Evolutionary conservation across 2,113 vertebrate genomes (phyloP).

Genomic region (Heloderma charlesbogerti): DNA sequence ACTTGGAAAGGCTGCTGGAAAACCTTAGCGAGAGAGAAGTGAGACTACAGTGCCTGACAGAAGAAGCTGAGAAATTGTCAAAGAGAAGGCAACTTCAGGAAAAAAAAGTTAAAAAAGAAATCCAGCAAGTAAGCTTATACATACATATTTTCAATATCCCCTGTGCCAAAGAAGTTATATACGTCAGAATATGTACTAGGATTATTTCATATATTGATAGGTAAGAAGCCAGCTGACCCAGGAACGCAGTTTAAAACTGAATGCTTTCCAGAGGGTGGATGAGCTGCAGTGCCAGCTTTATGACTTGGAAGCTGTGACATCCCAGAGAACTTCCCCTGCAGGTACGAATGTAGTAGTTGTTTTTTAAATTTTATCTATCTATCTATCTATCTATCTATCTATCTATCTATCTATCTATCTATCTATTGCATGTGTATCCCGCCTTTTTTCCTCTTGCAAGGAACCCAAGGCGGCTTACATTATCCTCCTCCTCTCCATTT

Average conservation of each 20-base stretch:
- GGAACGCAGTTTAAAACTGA: slow-evolving; percentile 77
- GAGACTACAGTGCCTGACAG: slow-evolving; percentile 61
- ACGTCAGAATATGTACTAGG: slow-evolving; percentile 1
- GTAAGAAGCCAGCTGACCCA: slow-evolving; percentile 74
- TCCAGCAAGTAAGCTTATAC: slow-evolving; percentile 68
- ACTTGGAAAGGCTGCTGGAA: slow-evolving; percentile 72
- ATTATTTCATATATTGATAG: slow-evolving; percentile 45
- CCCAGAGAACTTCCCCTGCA: slow-evolving; percentile 50
- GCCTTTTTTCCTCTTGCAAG: no score
- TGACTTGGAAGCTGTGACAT: slow-evolving; percentile 47
- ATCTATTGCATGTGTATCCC: no score
- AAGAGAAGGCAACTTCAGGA: slow-evolving; percentile 65
- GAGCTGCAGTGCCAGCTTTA: slow-evolving; percentile 76
- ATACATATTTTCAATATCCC: not conserved
- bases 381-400: no score
- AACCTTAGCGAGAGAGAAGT: slow-evolving; percentile 71
- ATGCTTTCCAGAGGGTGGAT: slow-evolving; percentile 77
- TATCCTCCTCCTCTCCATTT: no score
- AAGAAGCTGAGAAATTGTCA: slow-evolving; percentile 70
- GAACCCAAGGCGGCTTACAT: no score
- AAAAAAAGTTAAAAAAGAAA: slow-evolving; percentile 69
- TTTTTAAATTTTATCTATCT: no score
- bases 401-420: no score
- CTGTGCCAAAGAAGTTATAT: not conserved
- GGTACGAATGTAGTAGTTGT: slow-evolving; percentile 54